phyloP scores from a whole-genome alignment of 2,113 vertebrate genomes.

The Scortum barcoo region DNA sequence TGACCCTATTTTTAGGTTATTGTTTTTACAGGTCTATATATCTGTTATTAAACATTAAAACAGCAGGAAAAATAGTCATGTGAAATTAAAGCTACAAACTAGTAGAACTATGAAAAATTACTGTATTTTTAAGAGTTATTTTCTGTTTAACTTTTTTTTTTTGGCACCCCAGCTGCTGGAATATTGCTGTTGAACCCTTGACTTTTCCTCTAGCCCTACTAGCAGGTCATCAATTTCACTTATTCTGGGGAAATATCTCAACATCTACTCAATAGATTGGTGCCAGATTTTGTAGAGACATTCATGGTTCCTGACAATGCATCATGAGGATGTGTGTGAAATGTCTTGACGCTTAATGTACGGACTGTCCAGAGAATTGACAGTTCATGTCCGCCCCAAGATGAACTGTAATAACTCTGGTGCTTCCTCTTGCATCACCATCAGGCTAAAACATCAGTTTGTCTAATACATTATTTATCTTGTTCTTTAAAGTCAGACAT shows the following conservation, averaged over 20 bases:
- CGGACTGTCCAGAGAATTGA: neutral
- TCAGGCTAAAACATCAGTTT: neutral
- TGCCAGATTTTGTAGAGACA: neutral
- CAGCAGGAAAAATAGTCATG: no score
- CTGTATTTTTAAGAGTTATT: no score
- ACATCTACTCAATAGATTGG: neutral
- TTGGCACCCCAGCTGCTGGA: no score
- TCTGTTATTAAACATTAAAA: no score
- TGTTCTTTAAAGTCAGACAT: conserved; percentile 6
- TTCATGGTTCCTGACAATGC: neutral
- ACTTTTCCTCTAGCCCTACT: neutral
- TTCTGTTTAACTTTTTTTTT: no score
- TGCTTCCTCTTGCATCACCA: neutral
- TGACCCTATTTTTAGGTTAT: no score
- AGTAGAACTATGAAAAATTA: no score
- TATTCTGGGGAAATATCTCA: neutral
- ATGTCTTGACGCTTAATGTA: neutral
- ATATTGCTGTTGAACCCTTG: no score
- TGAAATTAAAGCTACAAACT: no score
- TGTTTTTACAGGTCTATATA: no score
- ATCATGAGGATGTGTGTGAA: neutral
- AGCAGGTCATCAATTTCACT: neutral
- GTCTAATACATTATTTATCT: neutral
- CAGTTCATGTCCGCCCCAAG: neutral
- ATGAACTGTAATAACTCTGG: neutral